These are phyloP conservation scores for Diplodus sargus DNA, from an alignment of 2,797 vertebrate genomes.

Conservation along the genomic window DNA sequence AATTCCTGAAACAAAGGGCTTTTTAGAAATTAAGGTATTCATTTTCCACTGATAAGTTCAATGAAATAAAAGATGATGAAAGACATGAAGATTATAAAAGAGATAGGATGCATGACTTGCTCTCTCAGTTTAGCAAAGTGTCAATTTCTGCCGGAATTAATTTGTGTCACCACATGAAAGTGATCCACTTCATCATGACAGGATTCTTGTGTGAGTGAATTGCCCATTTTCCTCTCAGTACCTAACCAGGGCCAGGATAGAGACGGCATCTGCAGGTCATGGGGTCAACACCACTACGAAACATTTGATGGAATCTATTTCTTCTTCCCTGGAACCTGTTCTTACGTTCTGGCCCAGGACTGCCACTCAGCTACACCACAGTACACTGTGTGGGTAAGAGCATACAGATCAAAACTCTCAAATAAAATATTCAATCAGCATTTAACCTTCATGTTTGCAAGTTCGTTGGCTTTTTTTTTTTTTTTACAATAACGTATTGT, in stretches of 20 bases:
- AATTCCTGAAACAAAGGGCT: conserved; percentile 69
- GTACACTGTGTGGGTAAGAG: conserved; percentile 98
- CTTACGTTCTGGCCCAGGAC: conserved; percentile 97
- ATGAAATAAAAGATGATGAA: conserved; percentile 51
- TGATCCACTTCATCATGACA: conserved; percentile 33
- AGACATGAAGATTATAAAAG: conserved; percentile 32
- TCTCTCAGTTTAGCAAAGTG: conserved; percentile 15
- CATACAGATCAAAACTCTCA: conserved; percentile 6
- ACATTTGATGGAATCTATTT: conserved; percentile 99
- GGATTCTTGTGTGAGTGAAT: conserved; percentile 20
- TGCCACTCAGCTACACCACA: conserved; percentile 90
- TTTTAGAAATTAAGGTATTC: conserved; percentile 58
- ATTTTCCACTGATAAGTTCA: conserved; percentile 57
- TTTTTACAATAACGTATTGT: neutral
- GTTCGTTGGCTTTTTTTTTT: neutral
- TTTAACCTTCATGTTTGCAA: neutral
- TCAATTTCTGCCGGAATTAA: conserved; percentile 10
- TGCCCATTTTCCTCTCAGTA: conserved; percentile 83
- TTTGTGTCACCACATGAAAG: conserved; percentile 30
- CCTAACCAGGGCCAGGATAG: conserved; percentile 94
- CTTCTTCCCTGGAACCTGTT: conserved; percentile 97
- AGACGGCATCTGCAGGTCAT: conserved; percentile 96
- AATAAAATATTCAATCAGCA: conserved; percentile 3
- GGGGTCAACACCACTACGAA: conserved; percentile 98
- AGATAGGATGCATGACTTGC: conserved; percentile 19